Conservation (phyloP, 2,113 vertebrate genomes). For the Oenanthe oenanthe region DNA sequence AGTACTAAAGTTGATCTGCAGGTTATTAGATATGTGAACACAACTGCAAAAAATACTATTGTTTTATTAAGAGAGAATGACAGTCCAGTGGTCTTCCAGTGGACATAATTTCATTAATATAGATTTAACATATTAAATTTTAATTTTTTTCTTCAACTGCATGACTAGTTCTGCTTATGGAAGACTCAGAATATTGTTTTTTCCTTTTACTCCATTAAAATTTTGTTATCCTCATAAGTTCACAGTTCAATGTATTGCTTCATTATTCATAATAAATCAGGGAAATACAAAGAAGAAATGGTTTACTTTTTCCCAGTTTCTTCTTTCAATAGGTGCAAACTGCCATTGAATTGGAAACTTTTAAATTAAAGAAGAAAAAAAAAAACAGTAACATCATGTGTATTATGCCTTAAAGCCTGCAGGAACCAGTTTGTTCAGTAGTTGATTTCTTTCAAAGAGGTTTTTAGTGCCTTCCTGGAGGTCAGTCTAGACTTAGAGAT, state of each 20-base stretch:
- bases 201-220: background rate
- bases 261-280: background rate
- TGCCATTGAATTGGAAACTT: background rate
- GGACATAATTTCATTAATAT: background rate
- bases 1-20: background rate
- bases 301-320: background rate
- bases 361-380: background rate
- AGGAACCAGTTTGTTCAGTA: background rate
- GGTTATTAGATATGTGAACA: background rate
- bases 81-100: background rate
- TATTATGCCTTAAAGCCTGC: background rate
- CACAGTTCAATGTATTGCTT: background rate
- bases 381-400: background rate
- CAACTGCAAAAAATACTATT: background rate
- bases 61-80: background rate
- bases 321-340: background rate
- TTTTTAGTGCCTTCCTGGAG: background rate
- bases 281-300: background rate
- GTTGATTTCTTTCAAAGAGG: background rate
- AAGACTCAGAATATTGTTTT: background rate
- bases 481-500: background rate
- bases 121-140: background rate
- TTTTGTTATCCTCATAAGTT: background rate
- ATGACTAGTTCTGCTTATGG: background rate
- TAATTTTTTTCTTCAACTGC: background rate